Conservation (phyloP, 2,113 vertebrate genomes). For the Channa maculata region DNA sequence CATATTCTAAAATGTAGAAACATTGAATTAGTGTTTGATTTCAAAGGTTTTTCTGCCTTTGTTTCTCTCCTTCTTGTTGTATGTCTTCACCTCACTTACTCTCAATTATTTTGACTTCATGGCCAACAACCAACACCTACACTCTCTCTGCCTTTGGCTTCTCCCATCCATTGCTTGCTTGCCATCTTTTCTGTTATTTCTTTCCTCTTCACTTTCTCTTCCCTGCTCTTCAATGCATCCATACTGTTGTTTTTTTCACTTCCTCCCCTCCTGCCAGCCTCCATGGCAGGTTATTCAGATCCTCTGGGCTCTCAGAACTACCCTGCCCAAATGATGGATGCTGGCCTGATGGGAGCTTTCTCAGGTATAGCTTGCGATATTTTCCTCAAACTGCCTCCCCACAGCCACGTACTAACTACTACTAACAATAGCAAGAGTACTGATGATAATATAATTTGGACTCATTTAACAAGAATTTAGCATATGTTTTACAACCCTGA, state of each 20-base stretch:
- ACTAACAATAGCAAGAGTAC: neutral
- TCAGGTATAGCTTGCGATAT: constrained; percentile 49
- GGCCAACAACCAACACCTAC: neutral
- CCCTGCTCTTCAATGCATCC: neutral
- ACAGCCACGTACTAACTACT: no score
- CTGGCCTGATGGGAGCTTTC: constrained; percentile 61
- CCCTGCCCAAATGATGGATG: constrained; percentile 64
- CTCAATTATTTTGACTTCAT: constrained; percentile 15
- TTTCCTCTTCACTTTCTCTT: neutral
- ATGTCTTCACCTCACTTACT: neutral
- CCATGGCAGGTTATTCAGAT: constrained; percentile 69
- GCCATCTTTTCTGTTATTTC: neutral
- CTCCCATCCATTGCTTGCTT: neutral
- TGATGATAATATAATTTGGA: no score
- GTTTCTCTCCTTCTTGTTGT: constrained; percentile 14
- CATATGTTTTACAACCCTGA: no score
- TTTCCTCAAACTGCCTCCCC: neutral
- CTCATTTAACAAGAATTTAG: no score
- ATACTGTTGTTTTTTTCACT: neutral
- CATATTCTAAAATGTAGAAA: no score
- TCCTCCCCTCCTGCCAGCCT: constrained; percentile 47
- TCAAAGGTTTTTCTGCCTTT: neutral
- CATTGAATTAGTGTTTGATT: no score
- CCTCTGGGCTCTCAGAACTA: constrained; percentile 61
- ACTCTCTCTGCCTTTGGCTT: neutral